Conservation (phyloP, 2,797 vertebrate species). For the Crocodylus rhombifer region DNA sequence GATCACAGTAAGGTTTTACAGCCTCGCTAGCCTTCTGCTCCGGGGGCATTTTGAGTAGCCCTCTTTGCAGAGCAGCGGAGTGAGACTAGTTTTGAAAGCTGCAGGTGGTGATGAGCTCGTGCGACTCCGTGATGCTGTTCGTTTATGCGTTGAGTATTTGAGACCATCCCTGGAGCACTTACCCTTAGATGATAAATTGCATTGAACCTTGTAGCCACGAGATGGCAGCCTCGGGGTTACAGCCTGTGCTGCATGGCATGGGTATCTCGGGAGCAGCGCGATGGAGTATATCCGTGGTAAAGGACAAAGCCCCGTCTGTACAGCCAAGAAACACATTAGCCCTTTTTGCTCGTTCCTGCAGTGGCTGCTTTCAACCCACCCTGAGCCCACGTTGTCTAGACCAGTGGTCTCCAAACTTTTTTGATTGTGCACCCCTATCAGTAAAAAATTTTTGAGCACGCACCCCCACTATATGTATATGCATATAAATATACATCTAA, state of each 20-base stretch:
- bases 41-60: not conserved
- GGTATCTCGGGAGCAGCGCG: not conserved
- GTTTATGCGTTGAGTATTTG: not conserved
- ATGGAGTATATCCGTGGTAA: not conserved
- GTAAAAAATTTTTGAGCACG: no score
- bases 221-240: not conserved
- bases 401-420: no score
- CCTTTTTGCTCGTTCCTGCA: no score
- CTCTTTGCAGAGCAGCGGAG: not conserved
- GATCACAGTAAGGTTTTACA: constrained; percentile 59
- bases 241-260: not conserved
- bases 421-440: no score
- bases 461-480: no score
- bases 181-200: not conserved
- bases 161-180: not conserved
- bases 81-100: not conserved
- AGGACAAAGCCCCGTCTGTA: not conserved
- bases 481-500: no score
- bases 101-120: not conserved
- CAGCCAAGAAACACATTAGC: no score
- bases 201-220: not conserved
- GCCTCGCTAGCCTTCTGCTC: not conserved
- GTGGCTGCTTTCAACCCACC: no score
- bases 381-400: no score
- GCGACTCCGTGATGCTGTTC: not conserved